These are phyloP conservation scores for Spinus olivaceus DNA, from an alignment of 2,797 vertebrate species.

Conservation along the genomic window DNA sequence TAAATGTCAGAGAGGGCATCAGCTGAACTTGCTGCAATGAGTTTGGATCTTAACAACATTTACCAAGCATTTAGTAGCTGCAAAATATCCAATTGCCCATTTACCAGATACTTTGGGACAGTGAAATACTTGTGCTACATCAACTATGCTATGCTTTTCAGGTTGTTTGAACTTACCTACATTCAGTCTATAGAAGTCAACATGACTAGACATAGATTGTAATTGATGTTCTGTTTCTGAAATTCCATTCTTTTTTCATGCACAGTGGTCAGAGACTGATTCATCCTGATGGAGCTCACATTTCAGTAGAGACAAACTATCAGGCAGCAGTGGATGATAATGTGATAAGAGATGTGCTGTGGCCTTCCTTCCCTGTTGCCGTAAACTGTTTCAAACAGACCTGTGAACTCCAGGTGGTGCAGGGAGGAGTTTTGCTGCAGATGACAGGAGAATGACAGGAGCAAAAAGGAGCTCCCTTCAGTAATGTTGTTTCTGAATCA, in stretches of 20 bases:
- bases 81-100: not conserved
- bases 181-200: not conserved
- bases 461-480: not conserved
- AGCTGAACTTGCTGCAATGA: not conserved
- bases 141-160: not conserved
- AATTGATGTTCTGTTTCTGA: not conserved
- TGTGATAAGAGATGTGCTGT: not conserved
- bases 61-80: not conserved
- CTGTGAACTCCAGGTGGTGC: not conserved
- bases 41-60: not conserved
- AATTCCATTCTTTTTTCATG: not conserved
- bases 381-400: not conserved
- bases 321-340: not conserved
- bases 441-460: not conserved
- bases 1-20: not conserved
- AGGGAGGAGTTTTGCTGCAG: not conserved
- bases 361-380: not conserved
- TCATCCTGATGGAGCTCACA: not conserved
- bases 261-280: not conserved
- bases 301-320: not conserved
- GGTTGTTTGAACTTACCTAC: not conserved
- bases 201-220: not conserved
- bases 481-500: not conserved
- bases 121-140: not conserved
- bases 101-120: not conserved